Percentiles rank a stretch among this genome's conserved stretches.
phyloP scores from a whole-genome alignment of 1,140 invertebrate genomes.

The Drosophila athabasca region DNA sequence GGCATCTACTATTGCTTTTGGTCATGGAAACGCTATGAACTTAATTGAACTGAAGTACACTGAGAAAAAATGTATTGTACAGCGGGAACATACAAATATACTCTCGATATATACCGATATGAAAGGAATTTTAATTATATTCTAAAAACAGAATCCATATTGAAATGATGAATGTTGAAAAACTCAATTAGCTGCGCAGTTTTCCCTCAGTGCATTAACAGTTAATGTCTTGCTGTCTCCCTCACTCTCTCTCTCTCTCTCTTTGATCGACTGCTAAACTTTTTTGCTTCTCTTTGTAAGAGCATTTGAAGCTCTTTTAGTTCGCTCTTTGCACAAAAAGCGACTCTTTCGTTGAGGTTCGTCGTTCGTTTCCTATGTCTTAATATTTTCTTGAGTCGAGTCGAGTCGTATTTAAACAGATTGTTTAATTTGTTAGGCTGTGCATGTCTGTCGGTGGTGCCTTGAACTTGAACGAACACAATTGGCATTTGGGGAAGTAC shows the following conservation, averaged over 20 bases:
- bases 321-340: background rate
- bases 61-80: background rate
- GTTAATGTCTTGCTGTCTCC: background rate
- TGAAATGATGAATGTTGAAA: too few species aligned
- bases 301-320: slow-evolving; percentile 5
- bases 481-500: slow-evolving; percentile 53
- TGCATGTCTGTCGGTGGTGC: slow-evolving; percentile 49
- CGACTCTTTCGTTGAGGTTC: slow-evolving; percentile 8
- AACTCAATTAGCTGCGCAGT: too few species aligned
- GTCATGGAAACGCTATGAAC: background rate
- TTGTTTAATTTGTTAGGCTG: slow-evolving; percentile 42
- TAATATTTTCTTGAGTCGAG: slow-evolving; percentile 12
- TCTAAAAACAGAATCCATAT: too few species aligned
- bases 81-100: background rate
- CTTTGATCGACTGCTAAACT: background rate
- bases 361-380: slow-evolving; percentile 15
- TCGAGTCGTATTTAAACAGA: slow-evolving; percentile 19
- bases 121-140: too few species aligned
- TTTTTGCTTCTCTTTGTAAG: background rate
- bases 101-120: too few species aligned
- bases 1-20: too few species aligned
- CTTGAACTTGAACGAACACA: slow-evolving; percentile 52
- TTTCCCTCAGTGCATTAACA: background rate
- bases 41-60: background rate
- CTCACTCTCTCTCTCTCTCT: background rate